A percentile compares a stretch with the other conserved stretches of the same genome.
Evolutionary conservation across 2,888 invertebrate species (phyloP).

Genomic region (Dione vanillae): DNA sequence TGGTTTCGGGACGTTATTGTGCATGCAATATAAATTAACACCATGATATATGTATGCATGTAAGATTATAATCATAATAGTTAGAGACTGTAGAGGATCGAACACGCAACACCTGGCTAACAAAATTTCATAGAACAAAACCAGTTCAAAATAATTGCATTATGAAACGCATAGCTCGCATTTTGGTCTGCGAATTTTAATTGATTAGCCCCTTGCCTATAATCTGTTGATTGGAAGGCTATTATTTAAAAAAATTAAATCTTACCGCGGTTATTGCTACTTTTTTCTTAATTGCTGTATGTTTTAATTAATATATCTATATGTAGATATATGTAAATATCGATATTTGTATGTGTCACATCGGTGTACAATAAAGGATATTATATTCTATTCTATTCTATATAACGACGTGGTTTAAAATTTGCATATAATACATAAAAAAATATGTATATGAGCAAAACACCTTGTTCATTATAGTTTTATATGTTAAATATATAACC

Average conservation of each 20-base stretch:
- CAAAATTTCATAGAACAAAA: constrained; percentile 43
- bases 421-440: too few relatives aligned
- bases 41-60: background rate
- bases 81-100: constrained; percentile 29
- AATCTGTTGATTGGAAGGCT: constrained; percentile 31
- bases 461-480: background rate
- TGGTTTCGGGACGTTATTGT: background rate
- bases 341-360: too few relatives aligned
- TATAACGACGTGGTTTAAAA: too few relatives aligned
- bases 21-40: background rate
- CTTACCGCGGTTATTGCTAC: background rate
- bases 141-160: constrained; percentile 48
- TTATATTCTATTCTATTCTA: too few relatives aligned
- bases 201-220: constrained; percentile 38
- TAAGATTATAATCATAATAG: background rate
- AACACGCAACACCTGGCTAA: constrained; percentile 45
- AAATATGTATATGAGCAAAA: too few relatives aligned
- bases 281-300: background rate
- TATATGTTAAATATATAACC: background rate
- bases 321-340: too few relatives aligned
- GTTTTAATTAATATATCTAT: too few relatives aligned
- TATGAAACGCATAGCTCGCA: constrained; percentile 48
- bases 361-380: too few relatives aligned
- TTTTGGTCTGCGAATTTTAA: constrained; percentile 44
- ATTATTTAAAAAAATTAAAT: constrained; percentile 12